Evolutionary conservation across 1,140 invertebrate species (phyloP), one percentile per base, ranked within the genome.

Genomic region (Oreohelix idahoensis): DNA sequence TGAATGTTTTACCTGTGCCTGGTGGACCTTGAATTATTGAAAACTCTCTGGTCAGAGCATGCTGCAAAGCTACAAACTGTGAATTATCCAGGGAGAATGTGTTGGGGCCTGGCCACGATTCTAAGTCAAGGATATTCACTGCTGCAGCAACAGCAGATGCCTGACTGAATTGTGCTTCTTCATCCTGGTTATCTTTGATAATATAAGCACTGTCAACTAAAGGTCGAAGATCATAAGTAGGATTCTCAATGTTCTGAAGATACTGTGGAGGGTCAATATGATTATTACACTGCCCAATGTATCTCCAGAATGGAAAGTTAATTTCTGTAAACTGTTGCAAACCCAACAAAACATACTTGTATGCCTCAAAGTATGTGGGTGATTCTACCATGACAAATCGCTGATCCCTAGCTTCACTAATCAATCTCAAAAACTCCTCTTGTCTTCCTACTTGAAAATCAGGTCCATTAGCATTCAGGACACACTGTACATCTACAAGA

Each of bases 1-100:
- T 84, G 80, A 88, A 91, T 53, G 91, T 88, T 86, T 92, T 90
- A 23, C 92, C 91, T 26, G 91, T 92, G 10, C 90, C 92, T 39
- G 89, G 91, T 35, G 89, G 93, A 36, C 88, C 94, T 93, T 97
- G 96, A 84, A 97, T 96, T 0, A 97, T 92, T 1, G 94, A 91
- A 71, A 94, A 83, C 84, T 94, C 92, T 79, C 89, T 91, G 29
- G 89, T 92, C 1, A 94, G 87, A 8, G 93, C 93, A 32, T 85
- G 86, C 75, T 89, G 86, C 36, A 94, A 84, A 1, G 94, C 94
- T 42, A 87, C 78, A 82, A 84, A 88, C 86, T 94, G 94, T 51
- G 92, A 92, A n/a, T 89, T 86, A 87, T 94, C 92, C 36, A 93
- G 79, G 71, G 87, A 85, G 1, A 92, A 81, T 35, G 84, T 71